Conservation (phyloP, 2,113 vertebrate species). For the Larimichthys polyactis region DNA sequence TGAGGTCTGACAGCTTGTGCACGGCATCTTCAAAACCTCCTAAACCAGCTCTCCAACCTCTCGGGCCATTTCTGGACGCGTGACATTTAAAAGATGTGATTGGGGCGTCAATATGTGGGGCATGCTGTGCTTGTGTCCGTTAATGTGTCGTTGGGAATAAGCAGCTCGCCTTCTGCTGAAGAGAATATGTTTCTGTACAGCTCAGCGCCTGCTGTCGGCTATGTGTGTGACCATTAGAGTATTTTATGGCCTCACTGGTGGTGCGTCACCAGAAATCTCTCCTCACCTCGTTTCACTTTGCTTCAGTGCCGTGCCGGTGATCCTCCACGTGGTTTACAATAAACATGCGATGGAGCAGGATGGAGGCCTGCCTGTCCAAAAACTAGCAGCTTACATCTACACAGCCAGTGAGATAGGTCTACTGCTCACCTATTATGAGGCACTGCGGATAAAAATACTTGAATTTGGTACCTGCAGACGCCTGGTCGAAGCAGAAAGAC, state of each 20-base stretch:
- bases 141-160: slow-evolving; percentile 38
- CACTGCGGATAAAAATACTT: slow-evolving; percentile 1
- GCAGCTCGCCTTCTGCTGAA: slow-evolving; percentile 17
- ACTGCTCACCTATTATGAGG: background rate
- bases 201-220: slow-evolving; percentile 1
- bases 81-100: slow-evolving; percentile 70
- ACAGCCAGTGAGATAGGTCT: background rate
- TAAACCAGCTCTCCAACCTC: slow-evolving; percentile 40
- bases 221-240: background rate
- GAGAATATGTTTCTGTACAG: slow-evolving; percentile 30
- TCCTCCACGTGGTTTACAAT: slow-evolving; percentile 13
- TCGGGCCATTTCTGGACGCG: slow-evolving; percentile 1
- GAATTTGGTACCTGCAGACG: slow-evolving; percentile 1
- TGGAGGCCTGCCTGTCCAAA: slow-evolving; percentile 16
- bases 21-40: slow-evolving; percentile 49
- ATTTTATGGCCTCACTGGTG: slow-evolving; percentile 3
- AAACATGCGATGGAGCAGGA: background rate
- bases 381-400: slow-evolving; percentile 18
- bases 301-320: slow-evolving; percentile 15
- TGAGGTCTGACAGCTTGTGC: slow-evolving; percentile 40
- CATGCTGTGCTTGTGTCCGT: slow-evolving; percentile 8
- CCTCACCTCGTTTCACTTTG: slow-evolving; percentile 20
- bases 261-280: slow-evolving; percentile 6
- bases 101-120: slow-evolving; percentile 38
- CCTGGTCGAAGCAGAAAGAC: slow-evolving; percentile 20